Percentiles rank a stretch among this genome's conserved stretches.
These are phyloP conservation scores for Amorpha juglandis DNA, from an alignment of 2,888 invertebrate species.

Conservation along the genomic window DNA sequence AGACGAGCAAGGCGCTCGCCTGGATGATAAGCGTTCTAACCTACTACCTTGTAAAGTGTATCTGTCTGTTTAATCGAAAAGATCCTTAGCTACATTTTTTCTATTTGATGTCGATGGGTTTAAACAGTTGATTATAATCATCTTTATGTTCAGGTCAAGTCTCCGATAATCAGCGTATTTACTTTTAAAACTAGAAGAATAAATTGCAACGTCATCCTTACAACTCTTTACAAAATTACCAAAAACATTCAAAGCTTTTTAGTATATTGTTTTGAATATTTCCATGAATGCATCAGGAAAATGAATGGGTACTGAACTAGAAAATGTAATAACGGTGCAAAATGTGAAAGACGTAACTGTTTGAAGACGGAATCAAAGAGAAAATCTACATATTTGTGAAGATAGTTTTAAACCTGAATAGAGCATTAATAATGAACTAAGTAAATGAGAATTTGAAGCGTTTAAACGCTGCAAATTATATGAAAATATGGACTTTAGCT, in stretches of 20 bases:
- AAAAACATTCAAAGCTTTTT: neutral
- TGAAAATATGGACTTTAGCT: constrained; percentile 14
- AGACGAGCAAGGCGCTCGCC: too few relatives aligned
- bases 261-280: neutral
- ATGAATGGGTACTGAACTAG: neutral
- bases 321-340: neutral
- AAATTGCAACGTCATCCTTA: too few relatives aligned
- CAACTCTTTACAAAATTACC: too few relatives aligned
- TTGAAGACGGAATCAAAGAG: neutral
- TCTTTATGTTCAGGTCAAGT: too few relatives aligned
- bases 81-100: too few relatives aligned
- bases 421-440: constrained; percentile 30
- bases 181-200: too few relatives aligned
- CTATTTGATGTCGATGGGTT: too few relatives aligned
- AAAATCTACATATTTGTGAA: constrained; percentile 10
- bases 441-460: constrained; percentile 26
- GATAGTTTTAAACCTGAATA: constrained; percentile 14
- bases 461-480: constrained; percentile 28
- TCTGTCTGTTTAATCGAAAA: too few relatives aligned
- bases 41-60: too few relatives aligned
- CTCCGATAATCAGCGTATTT: too few relatives aligned
- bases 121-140: too few relatives aligned
- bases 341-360: neutral
- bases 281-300: neutral
- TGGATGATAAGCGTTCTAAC: too few relatives aligned